Evolutionary conservation across 2,888 invertebrate species (phyloP), one percentile per base, ranked within the genome.

Genomic region (Dryocosmus kuriphilus): DNA sequence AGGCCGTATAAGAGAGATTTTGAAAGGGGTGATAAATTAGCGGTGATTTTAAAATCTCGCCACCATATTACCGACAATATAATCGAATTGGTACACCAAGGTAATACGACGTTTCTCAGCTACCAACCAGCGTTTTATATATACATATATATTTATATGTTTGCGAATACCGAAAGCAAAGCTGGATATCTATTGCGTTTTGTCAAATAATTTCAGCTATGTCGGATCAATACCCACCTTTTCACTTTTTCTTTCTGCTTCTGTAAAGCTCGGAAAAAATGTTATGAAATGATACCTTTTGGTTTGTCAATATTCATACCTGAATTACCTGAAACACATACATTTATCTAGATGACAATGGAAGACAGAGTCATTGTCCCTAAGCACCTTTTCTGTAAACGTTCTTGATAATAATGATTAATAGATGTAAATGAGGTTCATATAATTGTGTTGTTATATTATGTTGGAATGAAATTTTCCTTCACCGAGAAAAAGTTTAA

Each of bases 171-270:
- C 67, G 38, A 46, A 67, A 67, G 67, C 67, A 67, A 67, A 67
- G 67, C 67, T 38, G 57, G 57, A 67, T 27, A 63, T 32, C 67
- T 67, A 46, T 67, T 67, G 67, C 67, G 19, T 67, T 67, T 67
- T 67, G 46, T 67, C 27, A 67, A 41, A 67, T 67, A 46, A 2
- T 67, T 38, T 67, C 46, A 67, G 24, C 57, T 57, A 57, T 14
- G 67, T 67, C 67, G 67, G 67, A 67, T 67, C 41, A 46, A 67
- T 67, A 67, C 67, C 67, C 46, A 67, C 67, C 67, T 67, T 67
- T 67, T 41, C 5, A 24, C 19, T 67, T 67, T 67, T 67, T 67
- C 41, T 41, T 67, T 67, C 67, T 41, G 67, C 67, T 67, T 67
- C 67, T 67, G 67, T 67, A 46, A 67, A 41, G 67, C 67, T 67